phyloP scores from a whole-genome alignment of 2,888 invertebrate genomes.

The Eupithecia pulchellata region DNA sequence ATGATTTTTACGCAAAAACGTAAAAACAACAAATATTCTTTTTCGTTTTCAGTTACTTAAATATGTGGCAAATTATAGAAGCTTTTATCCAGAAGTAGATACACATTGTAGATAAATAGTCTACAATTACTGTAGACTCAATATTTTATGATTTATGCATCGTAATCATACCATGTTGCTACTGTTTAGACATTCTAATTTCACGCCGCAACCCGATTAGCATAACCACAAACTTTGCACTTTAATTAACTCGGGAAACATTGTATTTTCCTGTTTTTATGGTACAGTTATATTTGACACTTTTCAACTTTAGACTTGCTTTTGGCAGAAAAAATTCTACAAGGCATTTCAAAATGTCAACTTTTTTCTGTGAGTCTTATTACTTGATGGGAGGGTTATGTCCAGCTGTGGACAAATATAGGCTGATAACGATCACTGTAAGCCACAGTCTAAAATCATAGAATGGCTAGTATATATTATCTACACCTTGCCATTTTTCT shows the following conservation, averaged over 20 bases:
- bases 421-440: no score
- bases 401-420: no score
- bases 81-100: neutral
- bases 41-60: neutral
- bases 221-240: slow-evolving; percentile 31
- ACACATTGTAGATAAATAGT: neutral
- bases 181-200: slow-evolving; percentile 13
- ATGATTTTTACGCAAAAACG: neutral
- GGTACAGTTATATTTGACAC: neutral
- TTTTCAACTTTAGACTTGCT: neutral
- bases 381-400: no score
- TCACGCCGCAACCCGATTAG: slow-evolving; percentile 21
- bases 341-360: neutral
- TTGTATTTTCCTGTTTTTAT: slow-evolving; percentile 7
- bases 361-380: neutral
- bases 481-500: neutral
- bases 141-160: neutral
- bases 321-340: neutral
- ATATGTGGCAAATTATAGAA: neutral
- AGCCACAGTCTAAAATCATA: no score
- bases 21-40: neutral
- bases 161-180: neutral
- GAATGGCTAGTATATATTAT: neutral
- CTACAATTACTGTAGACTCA: neutral
- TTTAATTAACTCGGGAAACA: slow-evolving; percentile 10